These are phyloP conservation scores for Leptinotarsa tumamoca DNA, from an alignment of 2,888 invertebrate species.

Conservation along the genomic window DNA sequence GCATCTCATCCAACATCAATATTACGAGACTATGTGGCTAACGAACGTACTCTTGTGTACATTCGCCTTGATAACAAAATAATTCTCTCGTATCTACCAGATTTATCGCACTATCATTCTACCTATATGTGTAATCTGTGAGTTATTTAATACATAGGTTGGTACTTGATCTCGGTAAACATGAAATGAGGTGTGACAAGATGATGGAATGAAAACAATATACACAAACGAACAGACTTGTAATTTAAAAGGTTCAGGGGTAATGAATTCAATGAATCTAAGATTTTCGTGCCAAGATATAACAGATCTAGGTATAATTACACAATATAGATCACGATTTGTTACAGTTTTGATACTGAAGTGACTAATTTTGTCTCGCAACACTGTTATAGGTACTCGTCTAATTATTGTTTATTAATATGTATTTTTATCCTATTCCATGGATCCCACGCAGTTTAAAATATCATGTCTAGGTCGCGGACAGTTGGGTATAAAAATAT, in stretches of 20 bases:
- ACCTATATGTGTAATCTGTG: conserved; percentile 10
- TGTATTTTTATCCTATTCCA: conserved; percentile 3
- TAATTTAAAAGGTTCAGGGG: neutral
- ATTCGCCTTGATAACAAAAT: conserved; percentile 17
- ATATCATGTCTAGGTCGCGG: conserved; percentile 4
- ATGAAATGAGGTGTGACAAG: conserved; percentile 28
- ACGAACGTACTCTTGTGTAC: conserved; percentile 8
- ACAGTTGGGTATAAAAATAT: conserved; percentile 6
- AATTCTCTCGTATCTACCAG: conserved; percentile 9
- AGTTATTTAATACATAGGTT: conserved; percentile 11
- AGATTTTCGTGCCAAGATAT: conserved; percentile 5
- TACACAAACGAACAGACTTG: neutral
- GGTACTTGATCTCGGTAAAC: conserved; percentile 14
- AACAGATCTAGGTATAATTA: neutral
- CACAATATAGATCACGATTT: conserved; percentile 7
- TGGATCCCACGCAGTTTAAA: neutral
- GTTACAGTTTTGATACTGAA: conserved; percentile 4
- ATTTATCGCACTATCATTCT: conserved; percentile 17
- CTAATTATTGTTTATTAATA: neutral
- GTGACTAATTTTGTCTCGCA: neutral
- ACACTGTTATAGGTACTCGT: too few species aligned
- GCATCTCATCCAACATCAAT: conserved; percentile 27
- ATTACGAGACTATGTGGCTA: conserved; percentile 32
- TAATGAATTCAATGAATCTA: neutral
- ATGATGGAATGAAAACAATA: conserved; percentile 17